Evolutionary conservation across 2,113 vertebrate genomes (phyloP).

Genomic region (Cyanistes caeruleus): DNA sequence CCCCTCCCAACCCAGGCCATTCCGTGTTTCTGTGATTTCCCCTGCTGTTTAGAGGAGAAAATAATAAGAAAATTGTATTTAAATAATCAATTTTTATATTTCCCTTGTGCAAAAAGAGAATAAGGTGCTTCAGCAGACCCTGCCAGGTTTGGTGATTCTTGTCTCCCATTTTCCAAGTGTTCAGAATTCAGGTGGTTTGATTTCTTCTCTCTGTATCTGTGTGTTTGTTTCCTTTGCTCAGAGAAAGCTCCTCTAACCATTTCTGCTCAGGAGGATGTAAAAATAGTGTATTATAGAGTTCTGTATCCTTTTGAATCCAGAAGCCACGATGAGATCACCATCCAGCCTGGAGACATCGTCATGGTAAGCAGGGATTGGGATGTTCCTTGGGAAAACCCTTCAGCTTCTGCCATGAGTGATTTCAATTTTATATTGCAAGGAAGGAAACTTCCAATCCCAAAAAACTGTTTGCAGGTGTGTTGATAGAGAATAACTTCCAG

Average conservation of each 20-base stretch:
- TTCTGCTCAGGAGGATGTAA: slow-evolving; percentile 87
- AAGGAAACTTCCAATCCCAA: not conserved
- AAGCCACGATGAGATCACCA: slow-evolving; percentile 96
- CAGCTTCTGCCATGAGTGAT: not conserved
- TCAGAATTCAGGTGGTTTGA: not conserved
- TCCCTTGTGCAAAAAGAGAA: not conserved
- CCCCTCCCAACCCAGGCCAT: not conserved
- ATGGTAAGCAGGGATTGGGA: slow-evolving; percentile 82
- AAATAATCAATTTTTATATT: not conserved
- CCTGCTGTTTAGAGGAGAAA: not conserved
- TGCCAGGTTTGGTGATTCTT: not conserved
- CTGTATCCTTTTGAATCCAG: slow-evolving; percentile 96
- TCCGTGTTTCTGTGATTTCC: not conserved
- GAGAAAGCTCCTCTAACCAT: slow-evolving; percentile 85
- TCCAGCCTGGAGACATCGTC: slow-evolving; percentile 93
- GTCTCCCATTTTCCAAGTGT: not conserved
- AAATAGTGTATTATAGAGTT: slow-evolving; percentile 94
- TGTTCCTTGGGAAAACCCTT: not conserved
- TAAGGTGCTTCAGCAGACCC: not conserved
- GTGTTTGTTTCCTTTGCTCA: slow-evolving; percentile 23
- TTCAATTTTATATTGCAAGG: not conserved
- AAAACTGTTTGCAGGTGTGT: not conserved
- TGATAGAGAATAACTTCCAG: not conserved
- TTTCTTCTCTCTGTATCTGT: not conserved
- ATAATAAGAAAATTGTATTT: not conserved